Evolutionary conservation across 2,888 invertebrate species (phyloP).

Genomic region (Operophtera brumata): DNA sequence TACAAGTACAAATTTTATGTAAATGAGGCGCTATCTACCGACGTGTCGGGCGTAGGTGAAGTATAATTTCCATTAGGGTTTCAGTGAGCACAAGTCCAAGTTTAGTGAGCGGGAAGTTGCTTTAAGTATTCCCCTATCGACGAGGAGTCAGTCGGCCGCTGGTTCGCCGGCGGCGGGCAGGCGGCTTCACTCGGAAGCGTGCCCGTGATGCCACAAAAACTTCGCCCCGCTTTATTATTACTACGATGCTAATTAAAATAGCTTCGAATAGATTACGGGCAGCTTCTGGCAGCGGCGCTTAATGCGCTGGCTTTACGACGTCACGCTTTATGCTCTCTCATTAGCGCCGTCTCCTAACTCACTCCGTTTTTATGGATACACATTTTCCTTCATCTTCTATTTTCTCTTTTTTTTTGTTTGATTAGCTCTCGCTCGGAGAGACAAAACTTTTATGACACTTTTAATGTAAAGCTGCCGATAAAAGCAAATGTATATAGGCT

Average conservation of each 20-base stretch:
- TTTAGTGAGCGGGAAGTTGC: slow-evolving; percentile 62
- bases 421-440: slow-evolving; percentile 36
- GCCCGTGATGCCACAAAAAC: slow-evolving; percentile 72
- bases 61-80: slow-evolving; percentile 57
- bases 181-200: slow-evolving; percentile 56
- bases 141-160: slow-evolving; percentile 38
- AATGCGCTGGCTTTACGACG: slow-evolving; percentile 77
- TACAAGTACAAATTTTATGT: slow-evolving; percentile 35
- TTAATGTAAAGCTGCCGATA: slow-evolving; percentile 30
- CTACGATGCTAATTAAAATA: slow-evolving; percentile 78
- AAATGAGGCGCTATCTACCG: slow-evolving; percentile 39
- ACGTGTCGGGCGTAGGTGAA: slow-evolving; percentile 32
- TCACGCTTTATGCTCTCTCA: slow-evolving; percentile 77
- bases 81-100: slow-evolving; percentile 54
- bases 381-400: slow-evolving; percentile 51
- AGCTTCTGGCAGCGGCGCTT: slow-evolving; percentile 74
- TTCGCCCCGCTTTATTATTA: slow-evolving; percentile 71
- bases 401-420: slow-evolving; percentile 46
- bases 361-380: slow-evolving; percentile 63
- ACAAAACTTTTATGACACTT: slow-evolving; percentile 31
- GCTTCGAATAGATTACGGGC: slow-evolving; percentile 76
- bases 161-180: slow-evolving; percentile 37
- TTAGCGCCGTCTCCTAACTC: slow-evolving; percentile 70
- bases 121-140: slow-evolving; percentile 65
- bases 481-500: slow-evolving; percentile 30